A percentile compares a stretch with the other conserved stretches of the same genome.
Conservation (phyloP, 2,888 invertebrate genomes). For the Lordiphosa andalusiaca region DNA sequence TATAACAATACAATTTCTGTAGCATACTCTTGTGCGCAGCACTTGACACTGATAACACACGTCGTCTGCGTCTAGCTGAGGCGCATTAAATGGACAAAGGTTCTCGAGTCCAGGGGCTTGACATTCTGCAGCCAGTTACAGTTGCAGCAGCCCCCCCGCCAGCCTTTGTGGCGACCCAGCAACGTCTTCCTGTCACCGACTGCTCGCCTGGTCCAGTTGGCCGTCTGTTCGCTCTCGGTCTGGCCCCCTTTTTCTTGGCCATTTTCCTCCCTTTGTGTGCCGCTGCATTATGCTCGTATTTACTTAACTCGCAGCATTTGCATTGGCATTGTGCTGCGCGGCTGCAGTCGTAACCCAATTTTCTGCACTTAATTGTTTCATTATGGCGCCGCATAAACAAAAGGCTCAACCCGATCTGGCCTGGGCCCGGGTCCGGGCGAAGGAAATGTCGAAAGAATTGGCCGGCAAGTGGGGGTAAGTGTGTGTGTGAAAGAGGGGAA, state of each 20-base stretch:
- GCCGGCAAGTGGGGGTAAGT: neutral
- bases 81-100: conserved; percentile 68
- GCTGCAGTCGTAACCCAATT: conserved; percentile 72
- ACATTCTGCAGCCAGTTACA: conserved; percentile 52
- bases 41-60: conserved; percentile 76
- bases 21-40: conserved; percentile 60
- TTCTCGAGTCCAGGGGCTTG: conserved; percentile 22
- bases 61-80: conserved; percentile 39
- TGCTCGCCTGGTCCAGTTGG: conserved; percentile 18
- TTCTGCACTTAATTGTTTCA: conserved; percentile 76
- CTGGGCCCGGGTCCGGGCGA: conserved; percentile 10
- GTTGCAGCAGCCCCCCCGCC: neutral
- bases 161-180: conserved; percentile 27
- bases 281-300: conserved; percentile 47
- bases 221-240: conserved; percentile 14
- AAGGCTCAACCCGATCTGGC: conserved; percentile 38
- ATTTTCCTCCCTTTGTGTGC: conserved; percentile 34
- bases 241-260: conserved; percentile 7
- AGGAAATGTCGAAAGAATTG: conserved; percentile 55
- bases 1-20: conserved; percentile 46
- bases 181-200: conserved; percentile 43
- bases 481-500: conserved; percentile 23
- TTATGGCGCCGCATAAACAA: conserved; percentile 71
- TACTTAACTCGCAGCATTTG: conserved; percentile 63
- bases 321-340: conserved; percentile 60